These are phyloP conservation scores for Wasmannia auropunctata DNA, from an alignment of 1,140 invertebrate species.

Conservation along the genomic window DNA sequence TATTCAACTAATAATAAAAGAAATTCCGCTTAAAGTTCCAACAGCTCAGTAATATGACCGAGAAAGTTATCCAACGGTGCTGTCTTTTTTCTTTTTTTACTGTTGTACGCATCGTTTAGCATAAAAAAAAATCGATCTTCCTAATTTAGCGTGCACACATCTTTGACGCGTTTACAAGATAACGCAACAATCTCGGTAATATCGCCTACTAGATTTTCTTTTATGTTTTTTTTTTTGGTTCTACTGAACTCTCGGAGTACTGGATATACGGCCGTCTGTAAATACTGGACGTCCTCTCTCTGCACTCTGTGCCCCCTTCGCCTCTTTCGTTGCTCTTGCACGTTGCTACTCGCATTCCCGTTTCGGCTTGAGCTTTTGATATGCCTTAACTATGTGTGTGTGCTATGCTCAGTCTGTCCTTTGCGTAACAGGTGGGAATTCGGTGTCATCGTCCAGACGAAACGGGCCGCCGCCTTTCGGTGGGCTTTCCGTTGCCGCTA, in stretches of 20 bases:
- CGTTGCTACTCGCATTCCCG: constrained; percentile 11
- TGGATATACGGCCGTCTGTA: constrained; percentile 16
- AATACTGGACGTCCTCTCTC: constrained; percentile 41
- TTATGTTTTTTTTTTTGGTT: constrained; percentile 30
- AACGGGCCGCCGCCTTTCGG: constrained; percentile 87
- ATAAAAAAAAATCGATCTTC: constrained; percentile 3
- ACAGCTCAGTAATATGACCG: constrained; percentile 18
- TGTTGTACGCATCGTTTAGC: background rate
- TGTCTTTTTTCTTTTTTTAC: background rate
- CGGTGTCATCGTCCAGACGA: constrained; percentile 92
- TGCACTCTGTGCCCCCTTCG: constrained; percentile 11
- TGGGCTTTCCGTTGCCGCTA: constrained; percentile 88
- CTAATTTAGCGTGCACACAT: background rate
- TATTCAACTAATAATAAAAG: constrained; percentile 32
- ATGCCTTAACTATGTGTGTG: constrained; percentile 52
- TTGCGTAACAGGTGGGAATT: constrained; percentile 93
- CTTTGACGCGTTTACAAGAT: constrained; percentile 7
- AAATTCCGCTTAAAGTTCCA: constrained; percentile 26
- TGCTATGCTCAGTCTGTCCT: constrained; percentile 86
- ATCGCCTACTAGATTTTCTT: constrained; percentile 19
- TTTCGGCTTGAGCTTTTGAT: constrained; percentile 61
- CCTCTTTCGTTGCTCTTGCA: constrained; percentile 33
- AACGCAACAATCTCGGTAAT: constrained; percentile 49
- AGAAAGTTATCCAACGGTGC: constrained; percentile 7
- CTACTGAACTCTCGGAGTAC: constrained; percentile 41